A percentile compares a stretch with the other conserved stretches of the same genome.
phyloP scores from a whole-genome alignment of 2,888 invertebrate genomes.

The Ctenicera cuprea region DNA sequence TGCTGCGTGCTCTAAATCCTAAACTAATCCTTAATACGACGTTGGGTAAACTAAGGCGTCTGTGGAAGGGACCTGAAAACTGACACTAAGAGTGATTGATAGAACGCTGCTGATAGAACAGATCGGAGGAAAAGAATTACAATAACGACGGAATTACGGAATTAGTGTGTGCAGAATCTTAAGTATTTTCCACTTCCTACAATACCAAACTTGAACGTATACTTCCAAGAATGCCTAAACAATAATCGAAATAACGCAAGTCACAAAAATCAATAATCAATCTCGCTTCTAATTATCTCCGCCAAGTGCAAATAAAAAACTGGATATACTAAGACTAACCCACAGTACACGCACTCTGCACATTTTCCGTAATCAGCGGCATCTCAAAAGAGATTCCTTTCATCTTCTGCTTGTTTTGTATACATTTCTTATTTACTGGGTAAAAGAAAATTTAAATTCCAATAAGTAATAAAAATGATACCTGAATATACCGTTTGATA shows the following conservation, averaged over 20 bases:
- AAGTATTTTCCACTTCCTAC: constrained; percentile 22
- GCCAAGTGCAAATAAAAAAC: constrained; percentile 42
- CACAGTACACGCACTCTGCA: constrained; percentile 41
- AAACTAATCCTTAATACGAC: constrained; percentile 64
- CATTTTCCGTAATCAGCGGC: constrained; percentile 32
- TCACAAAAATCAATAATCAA: constrained; percentile 58
- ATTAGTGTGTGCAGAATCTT: constrained; percentile 57
- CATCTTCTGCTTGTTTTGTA: constrained; percentile 16
- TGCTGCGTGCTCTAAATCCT: constrained; percentile 64
- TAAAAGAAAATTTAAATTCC: constrained; percentile 2
- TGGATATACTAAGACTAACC: constrained; percentile 5
- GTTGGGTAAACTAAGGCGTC: constrained; percentile 58
- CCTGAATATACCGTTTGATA: too few relatives aligned
- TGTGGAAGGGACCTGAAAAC: constrained; percentile 60
- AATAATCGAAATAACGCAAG: constrained; percentile 53
- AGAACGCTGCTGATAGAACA: constrained; percentile 64
- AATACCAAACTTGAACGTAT: neutral
- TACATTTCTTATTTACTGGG: constrained; percentile 6
- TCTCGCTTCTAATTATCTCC: constrained; percentile 56
- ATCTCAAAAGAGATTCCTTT: constrained; percentile 29
- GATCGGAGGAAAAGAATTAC: constrained; percentile 67
- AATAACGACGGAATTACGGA: constrained; percentile 68
- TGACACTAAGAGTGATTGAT: constrained; percentile 73
- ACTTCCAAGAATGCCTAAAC: neutral
- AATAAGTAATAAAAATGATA: too few relatives aligned